Percentiles rank a stretch among this genome's conserved stretches.
These are phyloP conservation scores for Zosterops pallidus DNA, from an alignment of 2,113 vertebrate species.

Conservation along the genomic window DNA sequence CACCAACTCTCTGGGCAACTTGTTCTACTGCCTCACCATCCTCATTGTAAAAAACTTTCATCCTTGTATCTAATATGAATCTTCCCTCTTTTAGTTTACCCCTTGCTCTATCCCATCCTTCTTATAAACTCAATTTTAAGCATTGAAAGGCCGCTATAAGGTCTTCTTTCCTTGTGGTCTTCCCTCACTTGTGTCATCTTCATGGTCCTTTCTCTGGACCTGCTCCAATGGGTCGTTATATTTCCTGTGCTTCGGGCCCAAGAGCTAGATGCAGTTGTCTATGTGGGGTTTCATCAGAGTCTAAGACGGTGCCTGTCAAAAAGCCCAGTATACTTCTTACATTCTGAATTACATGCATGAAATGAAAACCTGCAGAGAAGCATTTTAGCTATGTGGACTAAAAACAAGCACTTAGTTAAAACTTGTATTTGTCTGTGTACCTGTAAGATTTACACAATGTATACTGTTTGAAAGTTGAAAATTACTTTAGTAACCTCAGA, in stretches of 20 bases:
- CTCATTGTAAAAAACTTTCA: not conserved
- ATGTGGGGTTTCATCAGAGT: not conserved
- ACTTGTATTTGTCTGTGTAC: not conserved
- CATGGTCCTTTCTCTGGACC: not conserved
- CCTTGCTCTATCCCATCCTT: not conserved
- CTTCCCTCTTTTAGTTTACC: not conserved
- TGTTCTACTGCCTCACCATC: not conserved
- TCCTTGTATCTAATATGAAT: not conserved
- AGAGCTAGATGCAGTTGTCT: not conserved
- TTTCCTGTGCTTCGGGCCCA: no score
- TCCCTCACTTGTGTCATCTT: not conserved
- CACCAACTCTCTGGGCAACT: not conserved
- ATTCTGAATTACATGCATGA: not conserved
- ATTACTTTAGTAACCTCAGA: slow-evolving; percentile 30
- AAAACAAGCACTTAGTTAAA: slow-evolving; percentile 26
- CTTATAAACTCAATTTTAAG: not conserved
- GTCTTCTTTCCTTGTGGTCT: not conserved
- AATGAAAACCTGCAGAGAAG: not conserved
- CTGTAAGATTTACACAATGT: not conserved
- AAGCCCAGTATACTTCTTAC: not conserved
- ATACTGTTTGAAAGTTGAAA: slow-evolving; percentile 17
- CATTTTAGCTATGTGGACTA: not conserved
- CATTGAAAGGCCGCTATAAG: accelerated
- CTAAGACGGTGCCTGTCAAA: not conserved
- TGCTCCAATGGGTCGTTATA: accelerated